These are phyloP conservation scores for Fistularia commersonii DNA, from an alignment of 2,797 vertebrate genomes.

Conservation along the genomic window DNA sequence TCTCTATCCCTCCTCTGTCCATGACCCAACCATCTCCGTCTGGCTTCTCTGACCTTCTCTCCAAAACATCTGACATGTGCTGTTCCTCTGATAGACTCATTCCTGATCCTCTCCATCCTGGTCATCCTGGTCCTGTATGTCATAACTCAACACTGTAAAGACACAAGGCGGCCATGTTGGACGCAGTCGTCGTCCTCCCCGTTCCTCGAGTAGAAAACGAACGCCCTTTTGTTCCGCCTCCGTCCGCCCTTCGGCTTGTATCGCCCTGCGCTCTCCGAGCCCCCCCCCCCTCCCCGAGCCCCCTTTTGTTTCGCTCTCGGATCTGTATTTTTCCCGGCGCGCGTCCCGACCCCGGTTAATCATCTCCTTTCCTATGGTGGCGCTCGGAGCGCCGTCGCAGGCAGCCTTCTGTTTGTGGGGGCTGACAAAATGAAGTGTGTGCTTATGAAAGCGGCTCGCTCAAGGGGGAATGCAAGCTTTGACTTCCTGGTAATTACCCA, in stretches of 20 bases:
- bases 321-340: constrained; percentile 48
- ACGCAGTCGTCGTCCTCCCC: too few species aligned
- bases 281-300: constrained; percentile 23
- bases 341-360: constrained; percentile 49
- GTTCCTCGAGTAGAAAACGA: constrained; percentile 33
- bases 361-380: constrained; percentile 52
- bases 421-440: constrained; percentile 32
- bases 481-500: constrained; percentile 77
- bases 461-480: constrained; percentile 65
- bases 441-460: constrained; percentile 29
- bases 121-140: too few species aligned
- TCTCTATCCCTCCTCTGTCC: too few species aligned
- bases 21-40: too few species aligned
- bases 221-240: constrained; percentile 29
- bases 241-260: constrained; percentile 27
- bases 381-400: constrained; percentile 42
- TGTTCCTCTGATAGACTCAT: too few species aligned
- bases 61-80: too few species aligned
- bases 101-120: too few species aligned
- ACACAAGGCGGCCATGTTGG: background rate
- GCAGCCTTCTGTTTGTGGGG: constrained; percentile 53
- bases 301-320: constrained; percentile 54
- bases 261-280: constrained; percentile 32
- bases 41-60: too few species aligned
- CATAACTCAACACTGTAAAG: too few species aligned